phyloP scores from a whole-genome alignment of 2,113 vertebrate species.

The Oriolus oriolus region DNA sequence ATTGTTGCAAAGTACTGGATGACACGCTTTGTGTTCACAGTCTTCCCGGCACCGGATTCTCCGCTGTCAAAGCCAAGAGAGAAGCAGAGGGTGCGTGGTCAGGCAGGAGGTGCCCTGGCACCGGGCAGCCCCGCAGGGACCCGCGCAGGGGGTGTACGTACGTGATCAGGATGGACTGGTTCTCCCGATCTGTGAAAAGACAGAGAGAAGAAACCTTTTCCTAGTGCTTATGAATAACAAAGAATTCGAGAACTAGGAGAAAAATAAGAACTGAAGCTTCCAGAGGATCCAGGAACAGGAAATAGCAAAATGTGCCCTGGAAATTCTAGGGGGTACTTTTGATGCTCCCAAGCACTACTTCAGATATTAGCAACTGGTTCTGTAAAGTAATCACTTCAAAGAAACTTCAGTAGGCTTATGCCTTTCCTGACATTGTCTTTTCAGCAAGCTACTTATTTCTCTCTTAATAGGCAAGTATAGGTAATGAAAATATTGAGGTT shows the following conservation, averaged over 20 bases:
- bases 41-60: slow-evolving; percentile 96
- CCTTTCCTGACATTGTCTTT: not conserved
- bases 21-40: slow-evolving; percentile 94
- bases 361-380: not conserved
- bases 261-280: not conserved
- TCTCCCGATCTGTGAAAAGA: slow-evolving; percentile 66
- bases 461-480: not conserved
- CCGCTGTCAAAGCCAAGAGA: slow-evolving; percentile 67
- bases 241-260: not conserved
- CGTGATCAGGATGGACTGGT: slow-evolving; percentile 78
- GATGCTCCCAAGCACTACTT: not conserved
- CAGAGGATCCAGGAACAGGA: not conserved
- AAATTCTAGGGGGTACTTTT: not conserved
- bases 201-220: not conserved
- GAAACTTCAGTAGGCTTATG: not conserved
- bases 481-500: not conserved
- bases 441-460: not conserved
- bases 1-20: slow-evolving; percentile 98
- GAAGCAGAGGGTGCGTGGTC: not conserved
- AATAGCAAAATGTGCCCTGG: not conserved
- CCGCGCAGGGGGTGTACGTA: slow-evolving; percentile 33
- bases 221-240: not conserved
- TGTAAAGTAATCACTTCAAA: not conserved
- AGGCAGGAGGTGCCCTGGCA: not conserved
- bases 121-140: fast-evolving